Percentiles rank a stretch among this genome's conserved stretches.
Conservation (phyloP, 1,140 invertebrate species). For the Leguminivora glycinivorella region DNA sequence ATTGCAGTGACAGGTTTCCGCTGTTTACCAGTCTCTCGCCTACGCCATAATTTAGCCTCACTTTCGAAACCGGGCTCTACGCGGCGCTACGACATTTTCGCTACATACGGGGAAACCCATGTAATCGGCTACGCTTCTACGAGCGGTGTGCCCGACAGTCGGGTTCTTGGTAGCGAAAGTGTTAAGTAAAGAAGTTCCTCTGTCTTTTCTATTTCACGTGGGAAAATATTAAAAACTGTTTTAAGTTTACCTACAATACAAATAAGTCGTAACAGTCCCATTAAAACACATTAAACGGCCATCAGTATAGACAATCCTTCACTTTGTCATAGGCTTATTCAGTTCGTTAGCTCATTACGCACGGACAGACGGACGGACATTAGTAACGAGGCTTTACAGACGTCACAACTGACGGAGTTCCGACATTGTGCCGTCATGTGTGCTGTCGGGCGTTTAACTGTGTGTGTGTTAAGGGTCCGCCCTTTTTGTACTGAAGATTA, state of each 20-base stretch:
- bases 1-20: no score
- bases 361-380: conserved; percentile 11
- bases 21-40: no score
- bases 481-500: not conserved
- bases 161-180: no score
- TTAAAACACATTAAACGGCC: not conserved
- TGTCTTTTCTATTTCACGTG: no score
- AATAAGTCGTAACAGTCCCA: not conserved
- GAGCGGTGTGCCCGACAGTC: no score
- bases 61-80: no score
- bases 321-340: conserved; percentile 1
- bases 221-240: not conserved
- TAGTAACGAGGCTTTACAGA: conserved; percentile 11
- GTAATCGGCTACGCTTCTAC: no score
- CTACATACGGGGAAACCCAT: no score
- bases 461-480: not conserved
- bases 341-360: not conserved
- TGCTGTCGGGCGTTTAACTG: not conserved
- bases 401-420: not conserved
- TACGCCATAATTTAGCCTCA: no score
- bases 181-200: no score
- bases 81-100: no score
- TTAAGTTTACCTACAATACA: not conserved
- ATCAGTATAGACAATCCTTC: not conserved
- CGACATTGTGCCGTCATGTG: conserved; percentile 2